Evolutionary conservation across 2,113 vertebrate genomes (phyloP).

Genomic region (Sylvilagus bachmani): DNA sequence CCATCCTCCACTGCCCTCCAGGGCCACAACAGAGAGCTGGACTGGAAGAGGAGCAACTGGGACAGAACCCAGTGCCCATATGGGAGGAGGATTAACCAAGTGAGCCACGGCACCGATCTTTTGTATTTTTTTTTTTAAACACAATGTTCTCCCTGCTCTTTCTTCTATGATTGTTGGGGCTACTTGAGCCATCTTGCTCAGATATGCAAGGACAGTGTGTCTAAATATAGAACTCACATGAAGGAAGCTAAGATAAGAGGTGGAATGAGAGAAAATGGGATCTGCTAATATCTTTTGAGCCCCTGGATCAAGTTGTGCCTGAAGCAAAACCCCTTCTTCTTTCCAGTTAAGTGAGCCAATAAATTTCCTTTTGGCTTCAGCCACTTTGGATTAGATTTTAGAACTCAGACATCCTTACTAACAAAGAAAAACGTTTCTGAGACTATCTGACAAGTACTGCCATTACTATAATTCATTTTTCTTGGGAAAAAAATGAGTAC

Average conservation of each 20-base stretch:
- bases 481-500: neutral
- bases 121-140: neutral
- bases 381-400: conserved; percentile 46
- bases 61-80: too few relatives aligned
- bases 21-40: too few relatives aligned
- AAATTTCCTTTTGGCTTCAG: conserved; percentile 54
- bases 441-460: conserved; percentile 25
- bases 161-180: neutral
- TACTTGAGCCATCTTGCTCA: neutral
- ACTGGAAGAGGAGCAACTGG: too few relatives aligned
- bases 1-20: too few relatives aligned
- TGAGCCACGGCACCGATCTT: too few relatives aligned
- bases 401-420: conserved; percentile 46
- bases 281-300: conserved; percentile 19
- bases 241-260: conserved; percentile 21
- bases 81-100: too few relatives aligned
- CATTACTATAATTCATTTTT: conserved; percentile 33
- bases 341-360: conserved; percentile 8
- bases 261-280: neutral
- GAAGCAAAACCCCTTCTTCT: neutral
- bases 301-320: conserved; percentile 48
- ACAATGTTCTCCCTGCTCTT: neutral
- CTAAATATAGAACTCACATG: conserved; percentile 10
- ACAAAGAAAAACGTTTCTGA: conserved; percentile 13
- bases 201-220: neutral